These are phyloP conservation scores for Camponotus pennsylvanicus DNA, from an alignment of 1,140 invertebrate species.

Conservation along the genomic window DNA sequence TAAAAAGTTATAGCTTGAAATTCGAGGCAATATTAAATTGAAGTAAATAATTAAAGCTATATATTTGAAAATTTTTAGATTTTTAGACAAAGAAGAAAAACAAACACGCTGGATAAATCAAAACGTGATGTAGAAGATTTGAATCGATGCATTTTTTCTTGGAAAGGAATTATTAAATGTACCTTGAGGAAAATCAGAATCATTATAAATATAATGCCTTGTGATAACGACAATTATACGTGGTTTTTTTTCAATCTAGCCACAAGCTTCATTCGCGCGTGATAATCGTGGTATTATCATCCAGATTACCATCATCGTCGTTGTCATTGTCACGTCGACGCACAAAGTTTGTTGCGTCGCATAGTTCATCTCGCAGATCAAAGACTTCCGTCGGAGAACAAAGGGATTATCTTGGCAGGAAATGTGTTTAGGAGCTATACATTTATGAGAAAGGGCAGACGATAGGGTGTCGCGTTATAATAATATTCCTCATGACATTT, in stretches of 20 bases:
- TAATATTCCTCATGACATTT: conserved; percentile 79
- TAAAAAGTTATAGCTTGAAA: neutral
- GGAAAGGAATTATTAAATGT: neutral
- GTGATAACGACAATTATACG: conserved; percentile 7
- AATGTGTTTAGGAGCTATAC: conserved; percentile 46
- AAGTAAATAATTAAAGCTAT: neutral
- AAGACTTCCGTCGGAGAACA: conserved; percentile 46
- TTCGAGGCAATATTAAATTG: neutral
- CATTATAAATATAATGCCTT: neutral
- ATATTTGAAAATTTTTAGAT: neutral
- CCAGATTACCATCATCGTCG: neutral
- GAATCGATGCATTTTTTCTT: neutral
- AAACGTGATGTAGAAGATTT: neutral
- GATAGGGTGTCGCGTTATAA: conserved; percentile 57
- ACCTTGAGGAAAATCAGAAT: neutral
- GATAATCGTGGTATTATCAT: conserved; percentile 47
- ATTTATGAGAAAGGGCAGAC: conserved; percentile 44
- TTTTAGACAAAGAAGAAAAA: neutral
- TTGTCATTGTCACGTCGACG: neutral
- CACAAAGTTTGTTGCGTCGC: conserved; percentile 34
- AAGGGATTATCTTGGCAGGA: conserved; percentile 60
- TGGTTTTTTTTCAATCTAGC: neutral
- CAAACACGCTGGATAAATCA: neutral
- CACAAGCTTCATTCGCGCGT: conserved; percentile 32
- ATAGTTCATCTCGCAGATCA: conserved; percentile 56